Conservation (phyloP, 2,113 vertebrate species). For the Ophiodon elongatus region DNA sequence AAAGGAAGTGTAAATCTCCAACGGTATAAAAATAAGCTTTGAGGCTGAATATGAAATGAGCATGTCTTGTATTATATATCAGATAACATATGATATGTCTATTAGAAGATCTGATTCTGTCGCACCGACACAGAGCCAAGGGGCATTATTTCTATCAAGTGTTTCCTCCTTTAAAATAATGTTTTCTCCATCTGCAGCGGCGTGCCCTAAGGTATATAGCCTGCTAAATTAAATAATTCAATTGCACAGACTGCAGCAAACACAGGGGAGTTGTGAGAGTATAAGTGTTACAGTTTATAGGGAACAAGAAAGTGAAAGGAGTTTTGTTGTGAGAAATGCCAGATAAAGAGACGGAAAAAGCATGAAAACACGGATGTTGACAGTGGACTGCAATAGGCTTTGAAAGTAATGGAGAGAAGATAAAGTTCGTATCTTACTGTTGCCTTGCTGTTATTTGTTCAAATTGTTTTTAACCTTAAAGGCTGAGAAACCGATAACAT, state of each 20-base stretch:
- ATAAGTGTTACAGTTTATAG: constrained; percentile 4
- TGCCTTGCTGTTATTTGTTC: constrained; percentile 1
- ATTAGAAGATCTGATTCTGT: constrained; percentile 26
- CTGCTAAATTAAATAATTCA: constrained; percentile 52
- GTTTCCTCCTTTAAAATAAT: constrained; percentile 26
- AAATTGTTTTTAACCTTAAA: constrained; percentile 34
- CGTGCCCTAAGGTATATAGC: constrained; percentile 20
- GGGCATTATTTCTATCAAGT: constrained; percentile 15
- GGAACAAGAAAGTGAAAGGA: constrained; percentile 13
- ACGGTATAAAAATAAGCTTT: not conserved
- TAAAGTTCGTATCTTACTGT: not conserved
- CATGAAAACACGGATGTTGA: not conserved
- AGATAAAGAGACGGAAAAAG: constrained; percentile 14
- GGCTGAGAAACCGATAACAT: not conserved
- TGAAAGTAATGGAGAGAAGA: constrained; percentile 12
- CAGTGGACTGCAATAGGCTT: constrained; percentile 6
- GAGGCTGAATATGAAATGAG: constrained; percentile 1
- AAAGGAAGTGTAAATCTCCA: constrained; percentile 7
- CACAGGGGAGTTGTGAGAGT: constrained; percentile 13
- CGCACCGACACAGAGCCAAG: not conserved
- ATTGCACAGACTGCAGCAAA: constrained; percentile 30
- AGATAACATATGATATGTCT: constrained; percentile 4
- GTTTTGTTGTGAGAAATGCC: constrained; percentile 15
- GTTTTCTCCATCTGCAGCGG: constrained; percentile 29
- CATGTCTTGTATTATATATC: constrained; percentile 14